Percentiles rank a stretch among this genome's conserved stretches.
These are phyloP conservation scores for Caerostris extrusa DNA, from an alignment of 1,140 invertebrate genomes.

Conservation along the genomic window DNA sequence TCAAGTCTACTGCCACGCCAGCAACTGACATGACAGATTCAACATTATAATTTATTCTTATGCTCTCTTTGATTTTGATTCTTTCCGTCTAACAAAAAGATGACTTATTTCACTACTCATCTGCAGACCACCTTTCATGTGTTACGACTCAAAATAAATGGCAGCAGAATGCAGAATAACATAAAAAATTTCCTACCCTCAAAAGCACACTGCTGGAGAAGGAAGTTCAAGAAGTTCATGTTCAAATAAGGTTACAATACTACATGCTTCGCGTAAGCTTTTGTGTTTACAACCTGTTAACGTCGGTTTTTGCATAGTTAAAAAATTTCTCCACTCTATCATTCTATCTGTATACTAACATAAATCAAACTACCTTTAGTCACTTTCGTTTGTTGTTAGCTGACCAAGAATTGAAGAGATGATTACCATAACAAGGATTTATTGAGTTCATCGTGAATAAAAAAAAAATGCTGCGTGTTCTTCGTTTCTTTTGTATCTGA, in stretches of 20 bases:
- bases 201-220: neutral
- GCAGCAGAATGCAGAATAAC: neutral
- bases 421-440: constrained; percentile 62
- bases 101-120: too few species aligned
- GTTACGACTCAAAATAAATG: too few species aligned
- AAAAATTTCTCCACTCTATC: constrained; percentile 11
- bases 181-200: neutral
- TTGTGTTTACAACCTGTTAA: constrained; percentile 52
- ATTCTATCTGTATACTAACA: constrained; percentile 27
- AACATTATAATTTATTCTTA: too few species aligned
- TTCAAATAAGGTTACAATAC: constrained; percentile 21
- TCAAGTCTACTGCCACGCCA: too few species aligned
- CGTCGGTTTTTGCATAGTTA: constrained; percentile 31
- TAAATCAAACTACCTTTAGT: constrained; percentile 10
- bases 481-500: neutral
- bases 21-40: too few species aligned
- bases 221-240: constrained; percentile 18
- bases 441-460: neutral
- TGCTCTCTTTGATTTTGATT: too few species aligned
- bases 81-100: too few species aligned
- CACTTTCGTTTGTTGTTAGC: constrained; percentile 41
- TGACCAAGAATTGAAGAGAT: constrained; percentile 37
- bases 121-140: too few species aligned
- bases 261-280: neutral
- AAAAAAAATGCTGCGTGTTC: neutral